phyloP scores from a whole-genome alignment of 1,140 invertebrate genomes.

The Laupala kohalensis region DNA sequence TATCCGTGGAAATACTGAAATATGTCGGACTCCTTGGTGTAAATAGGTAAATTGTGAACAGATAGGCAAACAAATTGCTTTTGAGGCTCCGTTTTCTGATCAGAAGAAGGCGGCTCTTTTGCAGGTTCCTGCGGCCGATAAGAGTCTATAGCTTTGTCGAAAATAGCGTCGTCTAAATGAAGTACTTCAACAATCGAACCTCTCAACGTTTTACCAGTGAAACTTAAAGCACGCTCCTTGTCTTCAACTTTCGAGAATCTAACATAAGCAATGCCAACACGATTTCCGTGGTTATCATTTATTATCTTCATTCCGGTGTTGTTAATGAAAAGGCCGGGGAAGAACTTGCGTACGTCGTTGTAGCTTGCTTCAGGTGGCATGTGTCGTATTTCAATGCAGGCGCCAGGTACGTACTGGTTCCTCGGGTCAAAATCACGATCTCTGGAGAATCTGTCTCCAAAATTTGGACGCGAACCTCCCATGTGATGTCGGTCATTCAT shows the following conservation, averaged over 20 bases:
- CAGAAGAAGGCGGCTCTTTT: too few species aligned
- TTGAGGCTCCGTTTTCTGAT: background rate
- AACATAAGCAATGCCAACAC: conserved; percentile 66
- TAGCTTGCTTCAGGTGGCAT: conserved; percentile 54
- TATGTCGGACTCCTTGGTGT: conserved; percentile 62
- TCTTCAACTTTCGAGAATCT: conserved; percentile 54
- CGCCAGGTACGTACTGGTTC: conserved; percentile 21
- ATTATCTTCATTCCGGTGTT: conserved; percentile 75
- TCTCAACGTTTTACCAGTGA: conserved; percentile 39
- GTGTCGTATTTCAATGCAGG: conserved; percentile 55
- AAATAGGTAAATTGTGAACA: conserved; percentile 55
- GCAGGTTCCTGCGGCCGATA: conserved; percentile 30
- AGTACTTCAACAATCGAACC: conserved; percentile 46
- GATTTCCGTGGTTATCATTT: conserved; percentile 61
- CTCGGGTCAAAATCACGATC: background rate
- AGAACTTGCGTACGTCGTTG: conserved; percentile 65
- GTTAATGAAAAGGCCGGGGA: conserved; percentile 60
- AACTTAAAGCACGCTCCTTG: conserved; percentile 52
- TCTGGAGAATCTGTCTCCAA: background rate
- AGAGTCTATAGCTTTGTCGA: conserved; percentile 49
- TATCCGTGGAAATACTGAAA: conserved; percentile 59
- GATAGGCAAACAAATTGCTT: conserved; percentile 39
- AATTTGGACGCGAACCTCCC: background rate
- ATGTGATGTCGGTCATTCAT: background rate
- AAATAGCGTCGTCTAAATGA: conserved; percentile 44